phyloP scores from a whole-genome alignment of 2,797 vertebrate genomes.

The Ispidina picta region DNA sequence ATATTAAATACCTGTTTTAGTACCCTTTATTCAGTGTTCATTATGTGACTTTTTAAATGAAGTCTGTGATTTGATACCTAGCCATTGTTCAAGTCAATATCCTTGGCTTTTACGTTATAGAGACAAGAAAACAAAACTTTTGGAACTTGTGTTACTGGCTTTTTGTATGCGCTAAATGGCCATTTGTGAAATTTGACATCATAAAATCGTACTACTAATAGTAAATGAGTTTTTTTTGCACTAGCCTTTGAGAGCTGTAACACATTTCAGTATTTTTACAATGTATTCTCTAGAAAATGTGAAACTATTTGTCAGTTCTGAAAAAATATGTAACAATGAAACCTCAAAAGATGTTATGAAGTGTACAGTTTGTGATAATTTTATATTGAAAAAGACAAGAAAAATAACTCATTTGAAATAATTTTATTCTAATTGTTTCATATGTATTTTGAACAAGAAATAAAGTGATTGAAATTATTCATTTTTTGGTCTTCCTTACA shows the following conservation, averaged over 20 bases:
- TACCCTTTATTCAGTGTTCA: constrained; percentile 72
- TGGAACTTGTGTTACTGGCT: constrained; percentile 73
- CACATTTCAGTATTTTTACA: constrained; percentile 83
- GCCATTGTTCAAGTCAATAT: constrained; percentile 77
- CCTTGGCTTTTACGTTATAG: constrained; percentile 73
- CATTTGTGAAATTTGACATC: constrained; percentile 78
- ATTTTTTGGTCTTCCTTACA: constrained; percentile 22
- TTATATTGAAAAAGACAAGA: constrained; percentile 85
- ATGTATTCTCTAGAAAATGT: constrained; percentile 81
- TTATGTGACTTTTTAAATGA: constrained; percentile 78
- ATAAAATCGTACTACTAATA: constrained; percentile 77
- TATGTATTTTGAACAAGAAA: constrained; percentile 94
- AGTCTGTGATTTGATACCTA: constrained; percentile 78
- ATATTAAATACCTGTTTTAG: constrained; percentile 64
- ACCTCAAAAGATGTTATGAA: constrained; percentile 85
- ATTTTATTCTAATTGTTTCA: constrained; percentile 90
- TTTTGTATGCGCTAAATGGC: constrained; percentile 78
- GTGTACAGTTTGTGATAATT: constrained; percentile 99
- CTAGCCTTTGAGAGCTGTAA: constrained; percentile 78
- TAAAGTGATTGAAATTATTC: constrained; percentile 77
- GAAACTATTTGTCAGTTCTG: constrained; percentile 81
- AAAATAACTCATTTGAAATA: constrained; percentile 85
- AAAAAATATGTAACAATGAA: constrained; percentile 82
- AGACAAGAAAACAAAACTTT: constrained; percentile 66
- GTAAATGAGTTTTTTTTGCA: constrained; percentile 76